Evolutionary conservation across 92 coral and sea anemone genomes (phyloP).

Genomic region (Epizoanthus rinbou): DNA sequence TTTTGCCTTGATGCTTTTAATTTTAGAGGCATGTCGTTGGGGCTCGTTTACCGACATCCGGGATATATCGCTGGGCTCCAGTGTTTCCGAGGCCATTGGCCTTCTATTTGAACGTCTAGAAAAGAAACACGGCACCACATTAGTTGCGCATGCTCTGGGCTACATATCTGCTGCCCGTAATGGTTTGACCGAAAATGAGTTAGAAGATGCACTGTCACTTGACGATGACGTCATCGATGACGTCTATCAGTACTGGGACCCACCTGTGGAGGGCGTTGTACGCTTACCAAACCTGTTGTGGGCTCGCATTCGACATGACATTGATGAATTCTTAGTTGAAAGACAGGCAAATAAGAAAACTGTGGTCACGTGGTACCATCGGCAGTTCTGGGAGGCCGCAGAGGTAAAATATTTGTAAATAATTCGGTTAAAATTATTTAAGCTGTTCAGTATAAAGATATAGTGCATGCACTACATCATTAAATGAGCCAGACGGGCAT

Average conservation of each 20-base stretch:
- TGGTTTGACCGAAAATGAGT: slow-evolving; percentile 82
- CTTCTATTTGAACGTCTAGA: slow-evolving; percentile 82
- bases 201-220: slow-evolving; percentile 80
- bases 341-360: slow-evolving; percentile 87
- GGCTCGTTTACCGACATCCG: slow-evolving; percentile 73
- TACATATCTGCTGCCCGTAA: slow-evolving; percentile 82
- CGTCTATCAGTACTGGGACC: slow-evolving; percentile 94
- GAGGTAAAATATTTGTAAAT: slow-evolving; percentile 17
- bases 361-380: slow-evolving; percentile 86
- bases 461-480: no score
- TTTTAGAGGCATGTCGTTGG: slow-evolving; percentile 74
- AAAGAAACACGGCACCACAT: slow-evolving; percentile 76
- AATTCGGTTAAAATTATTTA: no score
- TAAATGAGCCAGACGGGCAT: no score
- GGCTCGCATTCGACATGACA: slow-evolving; percentile 86
- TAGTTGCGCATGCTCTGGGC: slow-evolving; percentile 78
- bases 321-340: slow-evolving; percentile 83
- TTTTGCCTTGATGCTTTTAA: not conserved
- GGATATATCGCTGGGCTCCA: slow-evolving; percentile 74
- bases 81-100: slow-evolving; percentile 78
- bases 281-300: slow-evolving; percentile 91
- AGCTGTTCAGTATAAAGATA: no score
- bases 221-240: slow-evolving; percentile 94
- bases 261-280: slow-evolving; percentile 86
- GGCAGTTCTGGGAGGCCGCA: slow-evolving; percentile 92